A percentile compares a stretch with the other conserved stretches of the same genome.
Evolutionary conservation across 2,797 vertebrate genomes (phyloP).

Genomic region (Falco peregrinus): DNA sequence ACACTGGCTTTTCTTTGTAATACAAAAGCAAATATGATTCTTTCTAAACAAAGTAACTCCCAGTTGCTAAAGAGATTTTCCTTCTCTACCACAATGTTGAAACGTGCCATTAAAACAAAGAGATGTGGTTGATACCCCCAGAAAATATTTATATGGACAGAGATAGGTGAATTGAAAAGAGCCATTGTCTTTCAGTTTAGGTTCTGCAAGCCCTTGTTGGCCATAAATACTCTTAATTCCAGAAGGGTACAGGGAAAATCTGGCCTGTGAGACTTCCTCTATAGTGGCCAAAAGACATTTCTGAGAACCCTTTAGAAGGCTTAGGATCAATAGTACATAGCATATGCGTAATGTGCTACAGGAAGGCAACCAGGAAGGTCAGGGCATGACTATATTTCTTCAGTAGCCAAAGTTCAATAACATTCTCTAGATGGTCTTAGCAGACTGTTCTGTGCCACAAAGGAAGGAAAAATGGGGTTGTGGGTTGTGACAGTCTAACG

Average conservation of each 20-base stretch:
- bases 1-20: neutral
- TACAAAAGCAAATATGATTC: neutral
- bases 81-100: neutral
- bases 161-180: neutral
- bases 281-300: neutral
- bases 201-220: neutral
- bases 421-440: neutral
- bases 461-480: neutral
- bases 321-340: neutral
- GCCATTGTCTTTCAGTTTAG: neutral
- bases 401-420: neutral
- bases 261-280: neutral
- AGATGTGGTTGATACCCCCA: neutral
- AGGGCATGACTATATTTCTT: neutral
- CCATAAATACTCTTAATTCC: neutral
- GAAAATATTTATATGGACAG: neutral
- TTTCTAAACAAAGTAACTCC: neutral
- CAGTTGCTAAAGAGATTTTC: neutral
- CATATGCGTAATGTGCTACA: neutral
- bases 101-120: neutral
- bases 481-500: neutral
- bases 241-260: neutral
- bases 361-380: neutral
- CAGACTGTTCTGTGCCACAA: neutral
- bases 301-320: neutral